A percentile compares a stretch with the other conserved stretches of the same genome.
phyloP scores from a whole-genome alignment of 2,797 vertebrate species.

The Numenius phaeopus region DNA sequence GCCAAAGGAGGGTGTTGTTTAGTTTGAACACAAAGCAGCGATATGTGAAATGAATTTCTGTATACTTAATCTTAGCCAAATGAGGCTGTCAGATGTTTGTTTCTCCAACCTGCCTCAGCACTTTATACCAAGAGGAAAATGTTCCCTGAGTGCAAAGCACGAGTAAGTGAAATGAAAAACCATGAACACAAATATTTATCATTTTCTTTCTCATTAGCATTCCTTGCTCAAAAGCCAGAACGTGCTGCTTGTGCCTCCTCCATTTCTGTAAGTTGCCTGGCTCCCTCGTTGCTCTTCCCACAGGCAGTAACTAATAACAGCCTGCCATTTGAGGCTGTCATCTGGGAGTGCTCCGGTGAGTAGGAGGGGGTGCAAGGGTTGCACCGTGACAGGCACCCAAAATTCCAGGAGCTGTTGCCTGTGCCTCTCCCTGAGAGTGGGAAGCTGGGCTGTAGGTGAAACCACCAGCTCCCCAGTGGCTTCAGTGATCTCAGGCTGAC shows the following conservation, averaged over 20 bases:
- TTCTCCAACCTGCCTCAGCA: constrained; percentile 61
- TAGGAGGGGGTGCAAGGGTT: fast-evolving
- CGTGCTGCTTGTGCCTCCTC: neutral
- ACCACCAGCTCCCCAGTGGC: neutral
- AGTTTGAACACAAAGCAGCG: constrained; percentile 17
- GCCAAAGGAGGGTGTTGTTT: constrained; percentile 33
- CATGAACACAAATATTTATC: constrained; percentile 36
- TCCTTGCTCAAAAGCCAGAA: neutral
- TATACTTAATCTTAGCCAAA: constrained; percentile 72
- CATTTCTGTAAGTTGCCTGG: neutral
- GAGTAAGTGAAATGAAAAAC: constrained; percentile 15
- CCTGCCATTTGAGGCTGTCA: neutral
- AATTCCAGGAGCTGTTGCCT: neutral
- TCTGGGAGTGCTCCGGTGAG: neutral
- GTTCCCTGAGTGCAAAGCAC: neutral
- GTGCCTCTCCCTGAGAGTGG: neutral
- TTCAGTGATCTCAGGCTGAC: neutral
- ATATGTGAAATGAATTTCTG: constrained; percentile 67
- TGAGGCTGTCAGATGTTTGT: constrained; percentile 64
- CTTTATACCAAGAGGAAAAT: constrained; percentile 51
- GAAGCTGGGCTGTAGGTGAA: neutral
- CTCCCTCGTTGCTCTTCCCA: neutral
- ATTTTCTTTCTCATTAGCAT: constrained; percentile 44
- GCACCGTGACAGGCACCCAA: neutral
- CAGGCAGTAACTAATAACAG: neutral